Conservation (phyloP, 2,888 invertebrate species). For the Erebia epiphron region DNA sequence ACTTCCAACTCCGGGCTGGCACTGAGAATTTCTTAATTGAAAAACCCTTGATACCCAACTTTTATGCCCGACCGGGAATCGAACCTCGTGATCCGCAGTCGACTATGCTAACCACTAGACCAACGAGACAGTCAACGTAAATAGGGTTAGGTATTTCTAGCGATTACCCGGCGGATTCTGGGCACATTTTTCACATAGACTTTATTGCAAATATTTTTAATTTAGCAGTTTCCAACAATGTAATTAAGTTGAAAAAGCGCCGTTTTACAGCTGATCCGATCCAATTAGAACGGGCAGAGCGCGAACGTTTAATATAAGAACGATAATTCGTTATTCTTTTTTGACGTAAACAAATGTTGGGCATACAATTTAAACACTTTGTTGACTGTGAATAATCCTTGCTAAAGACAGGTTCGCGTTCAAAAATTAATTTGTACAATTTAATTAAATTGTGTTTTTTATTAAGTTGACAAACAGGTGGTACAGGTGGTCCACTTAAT, state of each 20-base stretch:
- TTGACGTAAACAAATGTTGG: conserved; percentile 2
- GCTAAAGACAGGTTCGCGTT: no score
- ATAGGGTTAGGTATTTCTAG: neutral
- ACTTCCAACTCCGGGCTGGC: no score
- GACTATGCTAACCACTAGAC: no score
- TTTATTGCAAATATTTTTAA: conserved; percentile 29
- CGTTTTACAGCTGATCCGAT: conserved; percentile 31
- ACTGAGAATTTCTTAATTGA: no score
- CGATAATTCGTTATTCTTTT: conserved; percentile 28
- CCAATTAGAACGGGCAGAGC: conserved; percentile 33
- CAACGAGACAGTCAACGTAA: no score
- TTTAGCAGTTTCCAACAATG: conserved; percentile 31
- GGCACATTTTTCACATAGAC: conserved; percentile 4
- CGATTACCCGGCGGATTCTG: neutral
- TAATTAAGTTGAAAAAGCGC: conserved; percentile 35
- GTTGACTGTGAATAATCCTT: neutral
- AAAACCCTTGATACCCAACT: no score
- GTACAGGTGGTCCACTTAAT: no score
- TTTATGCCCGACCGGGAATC: no score
- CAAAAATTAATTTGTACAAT: no score
- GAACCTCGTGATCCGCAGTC: no score
- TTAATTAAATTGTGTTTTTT: no score
- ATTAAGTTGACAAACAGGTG: no score
- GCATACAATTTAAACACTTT: neutral
- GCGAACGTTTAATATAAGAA: conserved; percentile 30